Evolutionary conservation across 2,888 invertebrate genomes (phyloP).

Genomic region (Drosophila bunnanda): DNA sequence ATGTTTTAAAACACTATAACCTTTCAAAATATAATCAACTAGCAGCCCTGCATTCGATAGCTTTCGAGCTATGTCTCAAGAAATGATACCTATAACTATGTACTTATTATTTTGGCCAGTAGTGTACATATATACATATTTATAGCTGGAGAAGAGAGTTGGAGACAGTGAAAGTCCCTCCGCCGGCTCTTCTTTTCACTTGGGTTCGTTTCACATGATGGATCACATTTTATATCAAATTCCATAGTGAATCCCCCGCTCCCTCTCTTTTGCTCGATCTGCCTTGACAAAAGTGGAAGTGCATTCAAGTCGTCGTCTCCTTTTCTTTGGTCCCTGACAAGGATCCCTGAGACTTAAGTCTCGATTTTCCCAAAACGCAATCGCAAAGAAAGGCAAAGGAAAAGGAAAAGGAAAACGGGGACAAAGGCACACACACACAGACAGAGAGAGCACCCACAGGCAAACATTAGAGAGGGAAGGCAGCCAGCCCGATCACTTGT

Average conservation of each 20-base stretch:
- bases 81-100: too few species aligned
- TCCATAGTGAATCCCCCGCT: slow-evolving; percentile 16
- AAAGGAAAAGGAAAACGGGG: slow-evolving; percentile 41
- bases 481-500: slow-evolving; percentile 23
- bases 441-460: slow-evolving; percentile 47
- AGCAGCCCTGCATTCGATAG: too few species aligned
- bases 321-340: slow-evolving; percentile 58
- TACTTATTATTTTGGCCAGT: too few species aligned
- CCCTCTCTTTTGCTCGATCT: slow-evolving; percentile 9
- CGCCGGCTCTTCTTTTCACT: neutral
- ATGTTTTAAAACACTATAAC: too few species aligned
- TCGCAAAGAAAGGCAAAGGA: slow-evolving; percentile 35
- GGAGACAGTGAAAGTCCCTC: slow-evolving; percentile 38
- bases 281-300: slow-evolving; percentile 69
- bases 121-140: neutral
- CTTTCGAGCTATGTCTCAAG: too few species aligned
- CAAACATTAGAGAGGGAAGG: slow-evolving; percentile 39
- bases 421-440: slow-evolving; percentile 27
- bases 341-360: slow-evolving; percentile 74
- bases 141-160: neutral
- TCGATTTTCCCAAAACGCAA: slow-evolving; percentile 65
- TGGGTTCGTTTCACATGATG: slow-evolving; percentile 48
- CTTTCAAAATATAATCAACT: too few species aligned
- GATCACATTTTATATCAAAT: slow-evolving; percentile 54
- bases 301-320: slow-evolving; percentile 64